phyloP scores from a whole-genome alignment of 2,888 invertebrate genomes.

The Melipona beecheii region DNA sequence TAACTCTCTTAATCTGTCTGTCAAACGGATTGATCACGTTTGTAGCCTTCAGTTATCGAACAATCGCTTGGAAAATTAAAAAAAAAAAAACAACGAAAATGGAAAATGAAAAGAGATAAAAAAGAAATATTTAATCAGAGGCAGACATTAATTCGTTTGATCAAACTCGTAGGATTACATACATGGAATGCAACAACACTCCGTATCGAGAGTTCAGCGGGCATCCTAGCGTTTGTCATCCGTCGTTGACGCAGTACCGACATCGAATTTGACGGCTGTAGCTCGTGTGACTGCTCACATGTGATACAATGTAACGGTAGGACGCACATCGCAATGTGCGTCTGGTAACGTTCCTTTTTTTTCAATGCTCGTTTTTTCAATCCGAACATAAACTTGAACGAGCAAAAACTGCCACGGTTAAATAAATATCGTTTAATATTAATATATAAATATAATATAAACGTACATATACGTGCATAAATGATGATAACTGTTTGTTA shows the following conservation, averaged over 20 bases:
- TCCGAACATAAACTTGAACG: neutral
- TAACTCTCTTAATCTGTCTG: no score
- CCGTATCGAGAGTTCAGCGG: neutral
- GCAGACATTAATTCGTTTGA: neutral
- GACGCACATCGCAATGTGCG: neutral
- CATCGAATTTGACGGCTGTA: neutral
- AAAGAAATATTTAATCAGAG: neutral
- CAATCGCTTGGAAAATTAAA: no score
- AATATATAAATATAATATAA: neutral
- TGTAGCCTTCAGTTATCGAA: no score
- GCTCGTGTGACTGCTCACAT: neutral
- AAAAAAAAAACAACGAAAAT: no score
- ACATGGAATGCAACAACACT: neutral
- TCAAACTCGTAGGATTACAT: neutral
- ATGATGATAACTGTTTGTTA: neutral
- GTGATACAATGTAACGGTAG: neutral
- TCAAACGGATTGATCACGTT: no score
- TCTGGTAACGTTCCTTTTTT: neutral
- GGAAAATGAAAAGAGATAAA: no score
- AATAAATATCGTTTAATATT: neutral
- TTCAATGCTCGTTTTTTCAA: neutral
- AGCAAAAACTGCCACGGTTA: neutral
- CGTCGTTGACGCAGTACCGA: neutral
- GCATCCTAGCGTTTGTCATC: conserved; percentile 3
- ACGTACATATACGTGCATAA: neutral